Conservation (phyloP, 2,888 invertebrate genomes). For the Belgica antarctica region DNA sequence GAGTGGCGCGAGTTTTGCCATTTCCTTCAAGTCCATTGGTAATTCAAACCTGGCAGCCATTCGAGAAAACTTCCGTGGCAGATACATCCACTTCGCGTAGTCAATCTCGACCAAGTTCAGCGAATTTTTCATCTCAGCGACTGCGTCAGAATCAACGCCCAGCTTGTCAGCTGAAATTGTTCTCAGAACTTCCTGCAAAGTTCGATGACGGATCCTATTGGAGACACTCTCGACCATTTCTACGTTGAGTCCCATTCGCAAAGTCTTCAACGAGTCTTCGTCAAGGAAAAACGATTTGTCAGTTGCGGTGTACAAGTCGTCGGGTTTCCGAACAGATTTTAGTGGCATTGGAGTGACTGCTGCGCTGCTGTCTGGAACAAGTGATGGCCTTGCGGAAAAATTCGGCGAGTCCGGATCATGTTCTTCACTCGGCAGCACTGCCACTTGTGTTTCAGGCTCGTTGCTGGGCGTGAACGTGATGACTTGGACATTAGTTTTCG, state of each 20-base stretch:
- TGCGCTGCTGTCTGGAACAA: slow-evolving; percentile 57
- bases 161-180: slow-evolving; percentile 44
- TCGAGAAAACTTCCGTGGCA: slow-evolving; percentile 73
- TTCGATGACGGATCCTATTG: slow-evolving; percentile 52
- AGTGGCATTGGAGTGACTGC: slow-evolving; percentile 48
- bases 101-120: slow-evolving; percentile 57
- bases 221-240: slow-evolving; percentile 54
- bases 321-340: slow-evolving; percentile 50
- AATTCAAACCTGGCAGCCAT: slow-evolving; percentile 72
- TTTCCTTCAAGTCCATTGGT: slow-evolving; percentile 64
- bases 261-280: slow-evolving; percentile 52
- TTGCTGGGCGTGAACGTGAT: slow-evolving; percentile 52
- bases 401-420: slow-evolving; percentile 62
- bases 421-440: slow-evolving; percentile 56
- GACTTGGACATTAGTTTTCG: slow-evolving; percentile 46
- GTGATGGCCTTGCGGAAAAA: slow-evolving; percentile 65
- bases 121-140: slow-evolving; percentile 49
- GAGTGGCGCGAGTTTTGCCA: slow-evolving; percentile 63
- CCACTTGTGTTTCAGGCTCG: slow-evolving; percentile 72
- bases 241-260: slow-evolving; percentile 52
- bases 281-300: slow-evolving; percentile 50
- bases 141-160: slow-evolving; percentile 37
- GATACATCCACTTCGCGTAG: slow-evolving; percentile 62
- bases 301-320: not conserved
- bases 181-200: slow-evolving; percentile 48